A percentile compares a stretch with the other conserved stretches of the same genome.
phyloP scores from a whole-genome alignment of 2,888 invertebrate genomes.

The Mesodorylaimus sp. region DNA sequence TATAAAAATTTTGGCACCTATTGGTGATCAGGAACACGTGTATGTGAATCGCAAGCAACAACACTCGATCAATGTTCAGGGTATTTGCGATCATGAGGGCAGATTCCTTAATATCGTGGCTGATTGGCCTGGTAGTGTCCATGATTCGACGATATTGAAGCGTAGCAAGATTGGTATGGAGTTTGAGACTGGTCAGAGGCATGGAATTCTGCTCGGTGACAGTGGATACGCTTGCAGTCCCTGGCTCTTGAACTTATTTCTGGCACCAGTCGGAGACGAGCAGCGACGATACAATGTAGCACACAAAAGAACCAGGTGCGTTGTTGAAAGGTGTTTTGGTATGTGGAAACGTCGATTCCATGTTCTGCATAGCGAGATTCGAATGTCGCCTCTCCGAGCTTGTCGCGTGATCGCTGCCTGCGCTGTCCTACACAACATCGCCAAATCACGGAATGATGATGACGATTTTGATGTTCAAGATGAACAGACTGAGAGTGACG shows the following conservation, averaged over 20 bases:
- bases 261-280: constrained; percentile 6
- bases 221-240: neutral
- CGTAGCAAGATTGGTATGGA: neutral
- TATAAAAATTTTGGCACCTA: neutral
- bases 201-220: constrained; percentile 6
- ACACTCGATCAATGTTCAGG: constrained; percentile 5
- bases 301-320: neutral
- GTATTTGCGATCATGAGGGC: neutral
- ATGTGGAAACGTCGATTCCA: constrained; percentile 1
- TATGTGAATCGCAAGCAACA: constrained; percentile 1
- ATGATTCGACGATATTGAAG: neutral
- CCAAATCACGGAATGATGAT: no score
- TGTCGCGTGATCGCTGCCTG: constrained; percentile 1
- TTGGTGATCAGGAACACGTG: neutral
- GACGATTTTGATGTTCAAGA: no score
- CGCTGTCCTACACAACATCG: constrained; percentile 5
- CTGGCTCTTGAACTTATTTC: constrained; percentile 12
- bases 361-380: constrained; percentile 1
- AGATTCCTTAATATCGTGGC: neutral
- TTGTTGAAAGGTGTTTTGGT: constrained; percentile 1
- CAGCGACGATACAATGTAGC: constrained; percentile 10
- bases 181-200: neutral
- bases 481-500: no score
- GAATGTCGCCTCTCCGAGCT: neutral
- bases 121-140: constrained; percentile 7